Evolutionary conservation across 1,140 invertebrate species (phyloP).

Genomic region (Trinorchestia longiramus): DNA sequence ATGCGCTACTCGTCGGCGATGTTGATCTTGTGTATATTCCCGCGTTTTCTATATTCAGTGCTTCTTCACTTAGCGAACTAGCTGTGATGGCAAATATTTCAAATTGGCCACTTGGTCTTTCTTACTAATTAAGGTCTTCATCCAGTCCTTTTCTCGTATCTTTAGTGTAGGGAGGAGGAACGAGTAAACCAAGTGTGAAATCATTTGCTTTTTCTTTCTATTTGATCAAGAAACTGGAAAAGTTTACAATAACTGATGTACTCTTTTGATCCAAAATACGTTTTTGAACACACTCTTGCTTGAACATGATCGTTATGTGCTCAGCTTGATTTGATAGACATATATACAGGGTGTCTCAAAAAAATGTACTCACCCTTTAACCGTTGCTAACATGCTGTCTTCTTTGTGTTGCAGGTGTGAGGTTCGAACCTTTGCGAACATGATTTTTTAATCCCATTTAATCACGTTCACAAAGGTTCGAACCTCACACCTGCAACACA

Average conservation of each 20-base stretch:
- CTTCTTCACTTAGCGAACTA: background rate
- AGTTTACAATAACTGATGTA: background rate
- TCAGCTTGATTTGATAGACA: too few species aligned
- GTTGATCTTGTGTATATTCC: too few species aligned
- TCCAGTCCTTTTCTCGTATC: background rate
- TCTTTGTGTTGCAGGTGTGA: too few species aligned
- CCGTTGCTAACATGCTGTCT: too few species aligned
- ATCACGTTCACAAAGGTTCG: too few species aligned
- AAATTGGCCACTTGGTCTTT: background rate
- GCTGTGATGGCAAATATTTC: background rate
- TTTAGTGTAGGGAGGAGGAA: background rate
- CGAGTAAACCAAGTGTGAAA: background rate
- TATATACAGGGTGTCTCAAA: too few species aligned
- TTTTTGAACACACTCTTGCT: background rate
- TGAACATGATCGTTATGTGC: too few species aligned
- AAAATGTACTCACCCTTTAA: too few species aligned
- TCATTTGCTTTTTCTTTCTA: background rate
- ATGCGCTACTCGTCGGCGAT: background rate
- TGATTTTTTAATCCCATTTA: too few species aligned
- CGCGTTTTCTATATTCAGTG: background rate
- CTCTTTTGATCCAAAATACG: background rate
- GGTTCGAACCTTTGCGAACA: too few species aligned
- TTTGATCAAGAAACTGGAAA: background rate
- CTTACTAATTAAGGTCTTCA: background rate
- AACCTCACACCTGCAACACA: too few species aligned